These are phyloP conservation scores for Balaenoptera acutorostrata DNA, from an alignment of 2,113 vertebrate genomes.

Conservation along the genomic window DNA sequence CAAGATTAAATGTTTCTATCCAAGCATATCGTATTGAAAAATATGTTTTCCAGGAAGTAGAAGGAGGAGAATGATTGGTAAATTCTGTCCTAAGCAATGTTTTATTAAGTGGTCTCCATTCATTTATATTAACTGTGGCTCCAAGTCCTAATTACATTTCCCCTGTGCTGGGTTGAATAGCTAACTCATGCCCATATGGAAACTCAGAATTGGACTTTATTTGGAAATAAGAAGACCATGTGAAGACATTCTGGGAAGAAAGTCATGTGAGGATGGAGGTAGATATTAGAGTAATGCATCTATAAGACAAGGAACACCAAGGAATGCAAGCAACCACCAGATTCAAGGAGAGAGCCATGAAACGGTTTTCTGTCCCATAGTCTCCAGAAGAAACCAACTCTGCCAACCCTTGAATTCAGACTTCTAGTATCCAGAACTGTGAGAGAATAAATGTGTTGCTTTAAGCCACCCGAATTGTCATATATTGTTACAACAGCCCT, in stretches of 20 bases:
- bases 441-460: background rate
- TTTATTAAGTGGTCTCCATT: background rate
- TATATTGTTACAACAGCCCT: background rate
- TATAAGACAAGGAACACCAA: background rate
- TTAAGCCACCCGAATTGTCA: background rate
- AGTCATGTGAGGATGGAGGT: background rate
- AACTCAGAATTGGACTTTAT: background rate
- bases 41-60: background rate
- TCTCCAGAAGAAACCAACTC: background rate
- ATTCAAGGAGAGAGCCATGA: background rate
- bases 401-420: background rate
- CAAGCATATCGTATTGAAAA: background rate
- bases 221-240: background rate
- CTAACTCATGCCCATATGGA: background rate
- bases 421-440: background rate
- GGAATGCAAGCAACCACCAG: background rate
- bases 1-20: background rate
- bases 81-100: background rate
- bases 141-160: background rate
- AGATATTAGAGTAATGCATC: background rate
- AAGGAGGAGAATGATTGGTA: background rate
- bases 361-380: background rate
- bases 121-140: background rate
- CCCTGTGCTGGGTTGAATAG: background rate
- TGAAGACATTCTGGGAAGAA: background rate